Conservation (phyloP, 2,888 invertebrate genomes). For the Euphydryas editha region DNA sequence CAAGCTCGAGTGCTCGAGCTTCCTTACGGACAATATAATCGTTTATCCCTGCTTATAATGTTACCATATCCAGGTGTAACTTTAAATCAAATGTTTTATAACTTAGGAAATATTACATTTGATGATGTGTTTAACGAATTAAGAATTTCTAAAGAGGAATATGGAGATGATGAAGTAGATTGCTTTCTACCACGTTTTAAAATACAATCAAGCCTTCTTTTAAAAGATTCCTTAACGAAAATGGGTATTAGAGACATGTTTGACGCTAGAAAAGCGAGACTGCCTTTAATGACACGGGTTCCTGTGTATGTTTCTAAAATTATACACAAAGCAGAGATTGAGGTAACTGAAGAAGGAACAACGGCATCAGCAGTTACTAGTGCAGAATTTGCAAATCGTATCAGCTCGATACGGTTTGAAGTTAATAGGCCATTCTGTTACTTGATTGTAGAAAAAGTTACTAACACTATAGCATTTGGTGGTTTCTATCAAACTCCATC, state of each 20-base stretch:
- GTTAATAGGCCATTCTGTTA: slow-evolving; percentile 87
- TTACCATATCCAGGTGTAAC: slow-evolving; percentile 84
- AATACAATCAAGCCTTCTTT: slow-evolving; percentile 81
- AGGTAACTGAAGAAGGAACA: slow-evolving; percentile 90
- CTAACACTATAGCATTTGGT: slow-evolving; percentile 75
- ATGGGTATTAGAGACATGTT: slow-evolving; percentile 84
- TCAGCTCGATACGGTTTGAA: slow-evolving; percentile 82
- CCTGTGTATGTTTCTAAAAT: slow-evolving; percentile 83
- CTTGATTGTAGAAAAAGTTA: slow-evolving; percentile 85
- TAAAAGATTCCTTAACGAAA: slow-evolving; percentile 77
- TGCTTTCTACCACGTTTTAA: slow-evolving; percentile 86
- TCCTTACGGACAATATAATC: slow-evolving; percentile 85
- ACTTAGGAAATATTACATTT: slow-evolving; percentile 73
- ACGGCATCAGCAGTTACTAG: slow-evolving; percentile 85
- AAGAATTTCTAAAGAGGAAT: slow-evolving; percentile 73
- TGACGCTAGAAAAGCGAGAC: slow-evolving; percentile 58
- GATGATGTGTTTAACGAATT: slow-evolving; percentile 79
- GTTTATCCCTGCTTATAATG: slow-evolving; percentile 86
- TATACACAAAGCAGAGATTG: slow-evolving; percentile 88
- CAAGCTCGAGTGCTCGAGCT: slow-evolving; percentile 86
- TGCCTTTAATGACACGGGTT: slow-evolving; percentile 76
- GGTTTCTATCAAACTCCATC: slow-evolving; percentile 69
- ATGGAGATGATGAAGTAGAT: slow-evolving; percentile 85
- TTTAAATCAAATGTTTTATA: slow-evolving; percentile 77
- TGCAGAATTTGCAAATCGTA: slow-evolving; percentile 77